Percentiles rank a stretch among this genome's conserved stretches.
Evolutionary conservation across 1,140 invertebrate genomes (phyloP).

Genomic region (Linepithema humile): DNA sequence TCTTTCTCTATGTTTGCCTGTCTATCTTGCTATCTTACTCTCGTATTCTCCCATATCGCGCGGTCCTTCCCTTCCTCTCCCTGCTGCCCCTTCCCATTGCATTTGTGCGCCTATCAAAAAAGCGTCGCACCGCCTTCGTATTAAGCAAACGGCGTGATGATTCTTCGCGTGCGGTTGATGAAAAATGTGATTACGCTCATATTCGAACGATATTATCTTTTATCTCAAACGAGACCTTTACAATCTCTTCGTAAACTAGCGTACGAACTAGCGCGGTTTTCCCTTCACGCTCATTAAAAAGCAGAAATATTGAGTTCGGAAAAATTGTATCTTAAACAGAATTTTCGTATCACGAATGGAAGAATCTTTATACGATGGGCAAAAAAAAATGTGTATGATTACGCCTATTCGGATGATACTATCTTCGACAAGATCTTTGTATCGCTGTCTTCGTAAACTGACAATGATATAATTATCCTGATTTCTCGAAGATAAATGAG

Average conservation of each 20-base stretch:
- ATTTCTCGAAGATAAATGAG: neutral
- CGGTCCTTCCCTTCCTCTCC: neutral
- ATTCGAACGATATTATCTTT: neutral
- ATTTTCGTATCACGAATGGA: no score
- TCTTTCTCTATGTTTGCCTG: slow-evolving; percentile 18
- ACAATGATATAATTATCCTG: neutral
- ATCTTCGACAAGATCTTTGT: no score
- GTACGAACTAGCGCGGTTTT: no score
- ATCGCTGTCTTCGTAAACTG: no score
- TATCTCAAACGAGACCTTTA: slow-evolving; percentile 2
- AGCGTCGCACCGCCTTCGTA: slow-evolving; percentile 40
- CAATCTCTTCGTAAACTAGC: neutral
- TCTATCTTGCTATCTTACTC: slow-evolving; percentile 49
- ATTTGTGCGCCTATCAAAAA: slow-evolving; percentile 31
- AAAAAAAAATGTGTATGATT: neutral
- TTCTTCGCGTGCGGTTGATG: neutral
- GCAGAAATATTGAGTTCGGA: no score
- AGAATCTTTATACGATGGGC: no score
- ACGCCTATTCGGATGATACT: neutral
- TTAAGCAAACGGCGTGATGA: slow-evolving; percentile 5
- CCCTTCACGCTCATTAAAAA: no score
- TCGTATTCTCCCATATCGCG: slow-evolving; percentile 10
- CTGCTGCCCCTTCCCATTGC: neutral
- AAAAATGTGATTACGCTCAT: slow-evolving; percentile 1
- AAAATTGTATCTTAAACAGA: no score